Evolutionary conservation across 2,113 vertebrate species (phyloP).

Genomic region (Phaethornis superciliosus): DNA sequence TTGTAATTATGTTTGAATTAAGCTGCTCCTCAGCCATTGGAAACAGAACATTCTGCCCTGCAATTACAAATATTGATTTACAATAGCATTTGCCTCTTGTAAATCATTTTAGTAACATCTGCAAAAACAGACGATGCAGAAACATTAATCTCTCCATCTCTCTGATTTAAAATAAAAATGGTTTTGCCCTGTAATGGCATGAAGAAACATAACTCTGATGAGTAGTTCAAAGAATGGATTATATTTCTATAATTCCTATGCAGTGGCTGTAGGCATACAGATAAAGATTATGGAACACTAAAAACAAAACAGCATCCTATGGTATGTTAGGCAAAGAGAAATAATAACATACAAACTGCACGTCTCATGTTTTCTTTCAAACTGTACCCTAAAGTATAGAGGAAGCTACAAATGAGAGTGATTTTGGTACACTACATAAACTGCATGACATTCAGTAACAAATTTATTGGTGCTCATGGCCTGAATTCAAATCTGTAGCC

Average conservation of each 20-base stretch:
- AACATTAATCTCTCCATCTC: conserved; percentile 30
- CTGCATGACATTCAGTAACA: not conserved
- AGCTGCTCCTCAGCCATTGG: not conserved
- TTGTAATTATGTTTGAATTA: conserved; percentile 22
- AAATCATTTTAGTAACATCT: conserved; percentile 25
- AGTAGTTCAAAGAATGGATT: conserved; percentile 23
- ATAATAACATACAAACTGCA: not conserved
- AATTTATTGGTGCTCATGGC: not conserved
- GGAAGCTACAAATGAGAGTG: not conserved
- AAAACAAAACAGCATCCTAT: not conserved
- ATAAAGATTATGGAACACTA: not conserved
- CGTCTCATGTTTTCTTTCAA: not conserved
- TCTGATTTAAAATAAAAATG: not conserved
- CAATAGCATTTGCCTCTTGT: conserved; percentile 12
- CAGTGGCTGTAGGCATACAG: not conserved
- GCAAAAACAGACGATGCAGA: conserved; percentile 38
- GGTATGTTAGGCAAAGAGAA: not conserved
- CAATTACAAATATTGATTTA: conserved; percentile 60
- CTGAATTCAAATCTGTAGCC: not conserved
- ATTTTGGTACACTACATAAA: not conserved
- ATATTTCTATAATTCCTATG: not conserved
- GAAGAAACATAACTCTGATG: not conserved
- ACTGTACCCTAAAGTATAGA: not conserved
- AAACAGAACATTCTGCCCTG: conserved; percentile 25
- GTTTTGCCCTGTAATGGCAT: not conserved